Percentiles rank a stretch among this genome's conserved stretches.
phyloP scores from a whole-genome alignment of 1,140 invertebrate genomes.

The Drosophila bifasciata region DNA sequence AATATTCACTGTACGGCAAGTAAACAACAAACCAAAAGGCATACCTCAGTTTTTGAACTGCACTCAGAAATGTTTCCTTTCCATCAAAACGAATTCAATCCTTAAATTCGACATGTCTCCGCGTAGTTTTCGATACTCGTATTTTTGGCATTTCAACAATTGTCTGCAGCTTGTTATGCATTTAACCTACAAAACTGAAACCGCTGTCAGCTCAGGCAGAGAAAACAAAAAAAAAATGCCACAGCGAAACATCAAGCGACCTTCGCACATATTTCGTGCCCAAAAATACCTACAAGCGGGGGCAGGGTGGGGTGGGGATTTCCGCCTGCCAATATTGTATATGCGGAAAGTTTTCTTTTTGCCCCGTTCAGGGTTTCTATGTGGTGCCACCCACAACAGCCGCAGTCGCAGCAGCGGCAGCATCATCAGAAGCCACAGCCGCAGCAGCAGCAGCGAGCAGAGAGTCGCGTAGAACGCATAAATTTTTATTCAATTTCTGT shows the following conservation, averaged over 20 bases:
- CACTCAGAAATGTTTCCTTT: too few relatives aligned
- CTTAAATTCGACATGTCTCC: not conserved
- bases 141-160: not conserved
- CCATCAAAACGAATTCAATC: not conserved
- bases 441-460: not conserved
- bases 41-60: too few relatives aligned
- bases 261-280: constrained; percentile 69
- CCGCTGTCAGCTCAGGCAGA: constrained; percentile 30
- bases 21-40: too few relatives aligned
- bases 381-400: constrained; percentile 43
- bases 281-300: constrained; percentile 40
- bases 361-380: constrained; percentile 42
- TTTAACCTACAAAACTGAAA: constrained; percentile 24
- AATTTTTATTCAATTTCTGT: constrained; percentile 82
- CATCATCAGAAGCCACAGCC: not conserved
- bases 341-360: constrained; percentile 34
- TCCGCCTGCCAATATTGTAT: constrained; percentile 27
- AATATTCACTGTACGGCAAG: too few relatives aligned
- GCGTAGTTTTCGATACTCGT: too few relatives aligned
- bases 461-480: constrained; percentile 54
- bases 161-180: constrained; percentile 27
- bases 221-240: constrained; percentile 10
- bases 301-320: not conserved
- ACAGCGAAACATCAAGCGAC: constrained; percentile 48
- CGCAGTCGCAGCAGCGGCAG: not conserved